Evolutionary conservation across 2,113 vertebrate genomes (phyloP), one percentile per base, ranked within the genome.

Genomic region (Lamprologus tigripictilis): DNA sequence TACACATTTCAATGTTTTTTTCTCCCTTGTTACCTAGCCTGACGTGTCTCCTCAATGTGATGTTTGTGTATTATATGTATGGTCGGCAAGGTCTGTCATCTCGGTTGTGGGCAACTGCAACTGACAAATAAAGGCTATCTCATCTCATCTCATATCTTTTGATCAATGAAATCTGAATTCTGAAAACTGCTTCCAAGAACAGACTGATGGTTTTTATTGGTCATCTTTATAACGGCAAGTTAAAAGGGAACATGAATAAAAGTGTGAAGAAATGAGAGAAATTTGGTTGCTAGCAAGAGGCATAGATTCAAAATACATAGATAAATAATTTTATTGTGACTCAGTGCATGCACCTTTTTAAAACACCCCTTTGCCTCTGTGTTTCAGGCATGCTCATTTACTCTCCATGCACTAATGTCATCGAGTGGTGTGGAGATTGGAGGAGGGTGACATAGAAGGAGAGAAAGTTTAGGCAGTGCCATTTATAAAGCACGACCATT

Each of bases 401-500:
- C 42, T 51, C 14, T 47, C 17, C 57, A 23, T 79, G 76, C 37
- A 51, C 57, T 63, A 85, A 85, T 83, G 83, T 86, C 88, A 82
- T 63, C 10, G 85, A 51, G 83, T 49, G 84, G 49, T 23, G 31
- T 13, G 47, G 54, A 83, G 76, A 78, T 55, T 35, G 71, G 78
- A 84, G 79, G 81, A 84, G 90, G 85, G 80, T 21, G 51, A 80
- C 21, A 23, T 54, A 78, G 71, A 26, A 66, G 82, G 61, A 84
- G 57, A 82, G 53, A 86, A 40, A 40, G 80, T 91, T 92, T 90
- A 86, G 90, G 86, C 92, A 86, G 83, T 90, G 92, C 90, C 94
- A 92, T 94, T 95, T 95, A 94, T 92, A 94, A 95, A 95, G 35
- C 35, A 68, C 11, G 4, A 17, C 4, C 63, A 68, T 68, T 40